These are phyloP conservation scores for Nyctalus aviator DNA, from an alignment of 2,797 vertebrate species.

Conservation along the genomic window DNA sequence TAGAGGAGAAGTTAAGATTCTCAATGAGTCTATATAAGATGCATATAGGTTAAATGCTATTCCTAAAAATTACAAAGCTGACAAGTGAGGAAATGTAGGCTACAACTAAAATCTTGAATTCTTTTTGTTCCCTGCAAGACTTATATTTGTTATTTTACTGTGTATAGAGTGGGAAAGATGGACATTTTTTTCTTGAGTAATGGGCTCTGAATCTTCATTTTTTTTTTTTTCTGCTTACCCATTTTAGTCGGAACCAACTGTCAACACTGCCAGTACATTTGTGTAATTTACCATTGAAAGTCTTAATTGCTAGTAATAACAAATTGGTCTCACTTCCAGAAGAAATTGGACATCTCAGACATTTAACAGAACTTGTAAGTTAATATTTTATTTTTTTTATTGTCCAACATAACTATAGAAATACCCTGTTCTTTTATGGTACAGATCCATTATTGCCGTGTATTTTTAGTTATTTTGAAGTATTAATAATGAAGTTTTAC, in stretches of 20 bases:
- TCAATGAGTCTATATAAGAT: slow-evolving; percentile 9
- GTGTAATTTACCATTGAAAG: slow-evolving; percentile 96
- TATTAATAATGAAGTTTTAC: background rate
- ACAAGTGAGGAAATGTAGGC: background rate
- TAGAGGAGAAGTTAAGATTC: background rate
- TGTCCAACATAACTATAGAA: background rate
- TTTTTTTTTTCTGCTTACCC: slow-evolving; percentile 76
- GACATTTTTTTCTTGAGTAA: slow-evolving; percentile 37
- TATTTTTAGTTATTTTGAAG: slow-evolving; percentile 48
- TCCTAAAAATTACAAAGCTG: background rate
- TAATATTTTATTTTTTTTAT: slow-evolving; percentile 66
- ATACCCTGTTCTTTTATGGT: background rate
- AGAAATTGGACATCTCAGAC: slow-evolving; percentile 94
- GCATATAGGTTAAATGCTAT: background rate
- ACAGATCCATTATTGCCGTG: background rate
- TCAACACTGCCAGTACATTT: slow-evolving; percentile 94
- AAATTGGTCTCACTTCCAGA: slow-evolving; percentile 97
- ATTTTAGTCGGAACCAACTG: slow-evolving; percentile 96
- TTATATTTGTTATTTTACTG: slow-evolving; percentile 33
- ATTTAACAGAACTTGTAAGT: slow-evolving; percentile 96
- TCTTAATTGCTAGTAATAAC: slow-evolving; percentile 98
- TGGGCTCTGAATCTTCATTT: slow-evolving; percentile 66
- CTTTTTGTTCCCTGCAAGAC: background rate
- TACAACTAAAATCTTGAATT: slow-evolving; percentile 5
- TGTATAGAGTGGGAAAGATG: slow-evolving; percentile 23